Conservation (phyloP, 2,113 vertebrate genomes). For the Eira barbara region DNA sequence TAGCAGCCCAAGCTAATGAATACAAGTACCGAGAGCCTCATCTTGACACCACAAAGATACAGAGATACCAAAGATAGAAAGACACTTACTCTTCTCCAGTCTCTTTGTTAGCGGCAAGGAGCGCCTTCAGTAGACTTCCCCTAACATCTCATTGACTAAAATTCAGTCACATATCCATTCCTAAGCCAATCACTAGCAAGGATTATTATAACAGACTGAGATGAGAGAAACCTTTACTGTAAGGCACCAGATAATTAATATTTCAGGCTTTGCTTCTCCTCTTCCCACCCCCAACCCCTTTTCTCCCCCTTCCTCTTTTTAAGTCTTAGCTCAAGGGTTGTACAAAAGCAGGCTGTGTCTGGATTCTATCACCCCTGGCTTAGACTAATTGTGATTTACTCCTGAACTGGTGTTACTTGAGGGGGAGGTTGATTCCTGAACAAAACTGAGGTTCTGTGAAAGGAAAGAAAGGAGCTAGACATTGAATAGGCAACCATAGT, state of each 20-base stretch:
- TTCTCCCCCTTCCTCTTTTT: neutral
- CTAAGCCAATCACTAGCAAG: neutral
- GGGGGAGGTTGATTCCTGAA: neutral
- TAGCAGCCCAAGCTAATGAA: neutral
- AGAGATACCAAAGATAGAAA: neutral
- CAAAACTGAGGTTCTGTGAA: neutral
- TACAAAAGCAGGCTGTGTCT: neutral
- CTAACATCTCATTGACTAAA: neutral
- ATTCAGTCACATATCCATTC: neutral
- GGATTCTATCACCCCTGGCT: neutral
- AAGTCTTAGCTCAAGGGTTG: neutral
- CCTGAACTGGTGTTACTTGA: neutral
- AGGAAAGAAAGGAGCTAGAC: neutral
- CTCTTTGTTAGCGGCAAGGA: neutral
- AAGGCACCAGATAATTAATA: neutral
- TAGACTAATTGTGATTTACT: neutral
- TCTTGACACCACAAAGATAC: neutral
- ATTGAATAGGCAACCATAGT: neutral
- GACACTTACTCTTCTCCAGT: neutral
- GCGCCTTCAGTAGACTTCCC: neutral
- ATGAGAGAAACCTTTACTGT: neutral
- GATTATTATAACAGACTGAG: neutral
- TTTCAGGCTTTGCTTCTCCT: neutral
- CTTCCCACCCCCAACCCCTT: too few species aligned
- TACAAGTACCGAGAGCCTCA: neutral